These are phyloP conservation scores for Eurypyga helias DNA, from an alignment of 2,113 vertebrate genomes.

Conservation along the genomic window DNA sequence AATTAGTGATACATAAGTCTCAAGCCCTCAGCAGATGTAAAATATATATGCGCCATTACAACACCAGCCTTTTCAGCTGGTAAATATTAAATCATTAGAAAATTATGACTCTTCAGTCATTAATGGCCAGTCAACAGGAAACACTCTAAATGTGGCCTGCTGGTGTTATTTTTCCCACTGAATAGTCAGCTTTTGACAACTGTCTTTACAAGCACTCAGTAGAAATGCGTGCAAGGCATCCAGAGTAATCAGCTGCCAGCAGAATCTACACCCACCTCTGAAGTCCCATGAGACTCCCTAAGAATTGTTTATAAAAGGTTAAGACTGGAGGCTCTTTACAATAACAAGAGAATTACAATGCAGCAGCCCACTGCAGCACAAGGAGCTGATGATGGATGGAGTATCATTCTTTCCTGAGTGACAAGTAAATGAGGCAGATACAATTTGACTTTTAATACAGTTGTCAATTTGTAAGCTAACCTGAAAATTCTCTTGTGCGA, in stretches of 20 bases:
- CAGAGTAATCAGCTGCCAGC: neutral
- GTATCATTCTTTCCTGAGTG: neutral
- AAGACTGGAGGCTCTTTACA: neutral
- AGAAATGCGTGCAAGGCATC: neutral
- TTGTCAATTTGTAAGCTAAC: neutral
- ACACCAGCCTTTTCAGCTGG: neutral
- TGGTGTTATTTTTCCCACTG: neutral
- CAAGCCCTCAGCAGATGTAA: neutral
- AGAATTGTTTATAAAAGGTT: conserved; percentile 20
- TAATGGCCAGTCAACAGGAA: neutral
- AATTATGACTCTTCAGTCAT: neutral
- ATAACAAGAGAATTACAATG: neutral
- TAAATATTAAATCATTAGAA: conserved; percentile 11
- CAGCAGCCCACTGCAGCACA: neutral
- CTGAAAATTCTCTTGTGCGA: neutral
- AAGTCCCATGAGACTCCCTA: neutral
- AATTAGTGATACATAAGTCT: neutral
- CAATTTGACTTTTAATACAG: neutral
- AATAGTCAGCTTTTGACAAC: neutral
- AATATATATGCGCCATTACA: neutral
- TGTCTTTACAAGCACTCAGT: neutral
- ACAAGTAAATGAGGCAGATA: neutral
- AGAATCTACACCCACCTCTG: neutral
- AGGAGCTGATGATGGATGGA: neutral
- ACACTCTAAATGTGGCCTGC: neutral